Evolutionary conservation across 2,797 vertebrate genomes (phyloP), one percentile per base, ranked within the genome.

Genomic region (Esox lucius): DNA sequence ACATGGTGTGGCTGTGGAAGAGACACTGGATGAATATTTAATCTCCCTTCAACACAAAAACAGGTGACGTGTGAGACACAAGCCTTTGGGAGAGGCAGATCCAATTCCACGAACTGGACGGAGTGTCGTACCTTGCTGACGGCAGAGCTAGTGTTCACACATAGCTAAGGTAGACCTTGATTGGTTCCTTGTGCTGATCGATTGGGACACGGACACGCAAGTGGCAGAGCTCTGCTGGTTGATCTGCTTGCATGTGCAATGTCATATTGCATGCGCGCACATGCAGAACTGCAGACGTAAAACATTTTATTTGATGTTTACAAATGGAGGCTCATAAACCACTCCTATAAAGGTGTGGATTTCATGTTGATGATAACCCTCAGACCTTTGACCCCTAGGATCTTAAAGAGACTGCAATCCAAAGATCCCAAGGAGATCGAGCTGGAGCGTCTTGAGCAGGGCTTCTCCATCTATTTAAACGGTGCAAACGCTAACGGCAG

Each of bases 21-120:
- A 97, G 90, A 94, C 93, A 84, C 95, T 97, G 79, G 95, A 98
- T 78, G 95, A 98, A 93, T 97, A 98, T 95, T 94, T 99, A 95
- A 95, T 97, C 86, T 84, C 85, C 72, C 95, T 99, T 81, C 98
- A 98, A 91, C 95, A 96, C 83, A 97, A 94, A 89, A 99, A 99
- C 95, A 95, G 98, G 98, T 99, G 94, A 94, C 90, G 83, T 81
- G 87, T 88, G 86, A 89, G 86, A 24, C 51, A 22, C 59, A 69
- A 65, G 75, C 71, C 75, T 81, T 73, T 77, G 68, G 39, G 62
- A 83, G 62, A 42, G 80, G 71, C 75, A 53, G 80, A 78, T 91
- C 81, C 22, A 31, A 72, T 91, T 87, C 85, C 79, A 56, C 49
- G 39, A 35, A 75, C 78, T 70, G 65, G 68, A 59, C 48, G 78